These are phyloP conservation scores for Dione juno DNA, from an alignment of 2,888 invertebrate genomes.

Conservation along the genomic window DNA sequence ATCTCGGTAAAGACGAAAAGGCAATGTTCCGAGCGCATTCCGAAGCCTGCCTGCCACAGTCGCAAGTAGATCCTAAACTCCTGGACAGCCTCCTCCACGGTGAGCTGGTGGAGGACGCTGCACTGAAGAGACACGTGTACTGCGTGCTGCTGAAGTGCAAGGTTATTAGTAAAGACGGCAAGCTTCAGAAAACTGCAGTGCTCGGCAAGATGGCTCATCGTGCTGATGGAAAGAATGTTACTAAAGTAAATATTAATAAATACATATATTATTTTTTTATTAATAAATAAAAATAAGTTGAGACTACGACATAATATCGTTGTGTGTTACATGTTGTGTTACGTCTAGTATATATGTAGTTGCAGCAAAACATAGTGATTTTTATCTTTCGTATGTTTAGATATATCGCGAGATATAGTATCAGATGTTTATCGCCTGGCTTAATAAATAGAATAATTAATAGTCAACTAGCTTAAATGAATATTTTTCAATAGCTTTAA, in stretches of 20 bases:
- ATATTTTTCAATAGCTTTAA: no score
- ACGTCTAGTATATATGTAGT: no score
- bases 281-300: no score
- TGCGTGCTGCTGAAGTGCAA: conserved; percentile 75
- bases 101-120: conserved; percentile 49
- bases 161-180: conserved; percentile 74
- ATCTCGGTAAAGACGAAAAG: conserved; percentile 69
- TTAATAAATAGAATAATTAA: no score
- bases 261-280: no score
- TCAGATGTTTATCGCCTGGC: no score
- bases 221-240: conserved; percentile 60
- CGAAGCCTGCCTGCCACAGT: conserved; percentile 62
- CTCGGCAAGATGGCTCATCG: conserved; percentile 60
- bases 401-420: no score
- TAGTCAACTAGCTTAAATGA: no score
- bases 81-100: conserved; percentile 64
- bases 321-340: no score
- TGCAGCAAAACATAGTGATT: no score
- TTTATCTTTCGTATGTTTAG: no score
- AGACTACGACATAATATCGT: no score
- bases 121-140: conserved; percentile 67
- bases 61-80: conserved; percentile 55
- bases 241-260: conserved; percentile 56
- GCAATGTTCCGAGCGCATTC: conserved; percentile 77
- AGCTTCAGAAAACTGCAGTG: conserved; percentile 68